Evolutionary conservation across 2,113 vertebrate species (phyloP).

Genomic region (Sylvietta virens): DNA sequence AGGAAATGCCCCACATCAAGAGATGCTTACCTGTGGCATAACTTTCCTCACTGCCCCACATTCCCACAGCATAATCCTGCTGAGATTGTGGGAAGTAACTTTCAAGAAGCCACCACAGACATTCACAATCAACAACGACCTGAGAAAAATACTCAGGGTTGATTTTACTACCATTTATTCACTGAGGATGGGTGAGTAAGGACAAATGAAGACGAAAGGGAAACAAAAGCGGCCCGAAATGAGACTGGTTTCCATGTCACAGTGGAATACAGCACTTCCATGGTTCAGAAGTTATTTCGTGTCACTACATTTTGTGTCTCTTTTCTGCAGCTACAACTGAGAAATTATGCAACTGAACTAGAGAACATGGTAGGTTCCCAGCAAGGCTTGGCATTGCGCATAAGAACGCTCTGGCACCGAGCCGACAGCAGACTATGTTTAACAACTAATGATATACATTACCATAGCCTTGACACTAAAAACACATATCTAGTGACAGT

Average conservation of each 20-base stretch:
- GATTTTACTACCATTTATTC: neutral
- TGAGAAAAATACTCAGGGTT: neutral
- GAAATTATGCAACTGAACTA: constrained; percentile 14
- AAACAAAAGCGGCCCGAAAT: fast-evolving
- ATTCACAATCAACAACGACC: neutral
- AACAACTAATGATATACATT: constrained; percentile 67
- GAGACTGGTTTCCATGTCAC: neutral
- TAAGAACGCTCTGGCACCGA: neutral
- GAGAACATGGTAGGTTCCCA: constrained; percentile 16
- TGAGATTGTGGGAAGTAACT: neutral
- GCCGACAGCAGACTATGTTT: constrained; percentile 64
- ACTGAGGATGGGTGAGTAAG: neutral
- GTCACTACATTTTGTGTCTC: neutral
- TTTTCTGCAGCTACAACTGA: constrained; percentile 31
- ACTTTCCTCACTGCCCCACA: neutral
- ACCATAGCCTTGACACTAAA: constrained; percentile 62
- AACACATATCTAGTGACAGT: constrained; percentile 60
- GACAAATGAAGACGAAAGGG: neutral
- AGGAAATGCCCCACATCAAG: neutral
- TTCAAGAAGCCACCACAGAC: neutral
- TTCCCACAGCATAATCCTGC: neutral
- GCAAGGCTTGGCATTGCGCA: constrained; percentile 43
- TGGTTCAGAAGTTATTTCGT: neutral
- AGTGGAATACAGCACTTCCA: neutral
- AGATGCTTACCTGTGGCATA: neutral